These are phyloP conservation scores for Helobdella robusta DNA, from an alignment of 2,888 invertebrate genomes.

Conservation along the genomic window DNA sequence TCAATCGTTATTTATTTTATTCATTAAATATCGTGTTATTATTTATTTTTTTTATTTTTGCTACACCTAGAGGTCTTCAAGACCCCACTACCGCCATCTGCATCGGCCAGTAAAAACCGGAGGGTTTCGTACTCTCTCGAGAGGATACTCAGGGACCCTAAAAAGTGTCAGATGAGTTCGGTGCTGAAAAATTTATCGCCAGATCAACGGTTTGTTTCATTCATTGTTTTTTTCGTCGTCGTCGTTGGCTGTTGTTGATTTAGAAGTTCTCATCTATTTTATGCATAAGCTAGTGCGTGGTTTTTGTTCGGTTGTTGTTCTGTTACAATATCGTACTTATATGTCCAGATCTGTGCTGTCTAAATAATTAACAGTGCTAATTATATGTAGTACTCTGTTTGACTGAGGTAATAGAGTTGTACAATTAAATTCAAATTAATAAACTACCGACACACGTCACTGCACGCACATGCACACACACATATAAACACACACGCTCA, in stretches of 20 bases:
- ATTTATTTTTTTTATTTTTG: not conserved
- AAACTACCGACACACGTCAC: no score
- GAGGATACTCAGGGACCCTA: not conserved
- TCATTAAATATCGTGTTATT: not conserved
- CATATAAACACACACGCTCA: not conserved
- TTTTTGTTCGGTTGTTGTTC: no score
- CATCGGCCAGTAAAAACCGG: not conserved
- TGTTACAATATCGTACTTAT: no score
- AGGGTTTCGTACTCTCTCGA: constrained; percentile 1
- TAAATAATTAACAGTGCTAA: no score
- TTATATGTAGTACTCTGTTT: no score
- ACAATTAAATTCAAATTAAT: no score
- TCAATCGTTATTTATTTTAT: not conserved
- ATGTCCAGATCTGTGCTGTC: no score
- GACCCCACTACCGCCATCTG: constrained; percentile 1
- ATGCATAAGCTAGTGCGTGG: no score
- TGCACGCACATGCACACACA: not conserved
- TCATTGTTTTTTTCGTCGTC: not conserved
- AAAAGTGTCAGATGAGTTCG: not conserved
- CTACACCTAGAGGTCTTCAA: not conserved
- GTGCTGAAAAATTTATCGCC: constrained; percentile 7
- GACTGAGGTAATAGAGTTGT: no score
- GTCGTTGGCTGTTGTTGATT: no score
- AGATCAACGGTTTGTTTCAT: not conserved
- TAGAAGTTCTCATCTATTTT: no score